These are phyloP conservation scores for Cotesia typhae DNA, from an alignment of 1,140 invertebrate species.

Conservation along the genomic window DNA sequence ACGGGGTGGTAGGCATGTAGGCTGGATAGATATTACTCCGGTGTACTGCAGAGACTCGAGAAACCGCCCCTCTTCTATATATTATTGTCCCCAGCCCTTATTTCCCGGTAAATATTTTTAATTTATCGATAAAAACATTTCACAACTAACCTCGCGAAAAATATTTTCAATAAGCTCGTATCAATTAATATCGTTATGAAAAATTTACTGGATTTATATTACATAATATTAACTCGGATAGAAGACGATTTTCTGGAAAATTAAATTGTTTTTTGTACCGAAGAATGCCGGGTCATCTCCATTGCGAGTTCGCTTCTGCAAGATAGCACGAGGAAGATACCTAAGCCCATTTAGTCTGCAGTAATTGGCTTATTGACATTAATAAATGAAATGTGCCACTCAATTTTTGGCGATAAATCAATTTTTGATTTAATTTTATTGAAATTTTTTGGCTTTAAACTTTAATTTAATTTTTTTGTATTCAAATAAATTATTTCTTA, in stretches of 20 bases:
- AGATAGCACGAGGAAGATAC: constrained; percentile 48
- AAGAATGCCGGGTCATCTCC: constrained; percentile 16
- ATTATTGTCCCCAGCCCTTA: constrained; percentile 61
- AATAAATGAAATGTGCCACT: constrained; percentile 56
- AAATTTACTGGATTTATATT: no score
- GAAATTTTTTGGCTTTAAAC: neutral
- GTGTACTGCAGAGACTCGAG: constrained; percentile 47
- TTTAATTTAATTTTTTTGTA: no score
- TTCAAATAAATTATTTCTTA: no score
- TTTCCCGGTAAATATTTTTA: constrained; percentile 13
- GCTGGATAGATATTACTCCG: constrained; percentile 64
- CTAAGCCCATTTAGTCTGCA: constrained; percentile 38
- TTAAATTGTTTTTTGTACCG: constrained; percentile 17
- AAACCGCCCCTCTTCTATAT: constrained; percentile 57
- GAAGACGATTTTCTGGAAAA: neutral
- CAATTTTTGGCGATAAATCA: constrained; percentile 32
- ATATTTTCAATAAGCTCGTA: neutral
- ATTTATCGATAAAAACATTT: constrained; percentile 6
- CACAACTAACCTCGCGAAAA: neutral
- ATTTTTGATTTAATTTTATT: neutral
- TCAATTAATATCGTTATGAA: neutral
- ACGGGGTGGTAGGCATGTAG: constrained; percentile 61
- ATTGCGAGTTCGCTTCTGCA: constrained; percentile 12
- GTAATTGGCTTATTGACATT: constrained; percentile 64
- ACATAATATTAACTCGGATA: no score